Base-by-base conservation (phyloP, 1,140 invertebrate genomes). In the Asbolus verrucosus region DNA sequence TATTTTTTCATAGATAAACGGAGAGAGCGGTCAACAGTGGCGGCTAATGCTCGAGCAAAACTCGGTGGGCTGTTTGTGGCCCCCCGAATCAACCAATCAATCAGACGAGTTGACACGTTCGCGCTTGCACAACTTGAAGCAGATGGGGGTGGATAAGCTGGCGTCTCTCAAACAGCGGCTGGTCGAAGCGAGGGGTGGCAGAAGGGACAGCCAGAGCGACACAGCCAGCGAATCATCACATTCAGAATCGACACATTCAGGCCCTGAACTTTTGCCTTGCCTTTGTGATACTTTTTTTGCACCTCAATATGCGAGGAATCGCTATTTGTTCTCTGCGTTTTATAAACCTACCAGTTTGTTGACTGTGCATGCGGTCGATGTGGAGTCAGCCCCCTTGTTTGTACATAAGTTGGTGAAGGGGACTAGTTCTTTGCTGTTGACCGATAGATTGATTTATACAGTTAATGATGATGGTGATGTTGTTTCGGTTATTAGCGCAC, bases 341-440 rank as follows among this genome's bases (percentile, higher is more conserved):
- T 80, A 83, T 73, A 76, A 79, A 63, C 78, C 82, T n/a, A 81
- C 81, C 19, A 83, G 82, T 79, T 78, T 84, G 50, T 76, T 86
- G 61, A 84, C 83, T 38, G 85, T 86, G 81, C 87, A 90, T 74
- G 86, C 84, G 76, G 87, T 88, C 67, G 86, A 88, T 76, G 82
- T 90, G 33, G 87, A 88, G 69, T 80, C 87, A 39, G 85, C 86
- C 68, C 90, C 91, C 2, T 75, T 91, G 50, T 90, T 88, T 79
- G 83, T 90, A 2, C 90, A 92, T 80, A 91, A 90, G 82, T 81
- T 93, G 67, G 87, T 89, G 31, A 78, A 83, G 18, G 81, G 84
- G 13, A 86, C 84, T 71, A 76, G 82, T 71, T 82, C 84, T 66
- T 77, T 89, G 71, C 75, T 90, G 63, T 80, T 90, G 59, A 87